A percentile compares a stretch with the other conserved stretches of the same genome.
Evolutionary conservation across 1,140 invertebrate species (phyloP).

Genomic region (Musca domestica): DNA sequence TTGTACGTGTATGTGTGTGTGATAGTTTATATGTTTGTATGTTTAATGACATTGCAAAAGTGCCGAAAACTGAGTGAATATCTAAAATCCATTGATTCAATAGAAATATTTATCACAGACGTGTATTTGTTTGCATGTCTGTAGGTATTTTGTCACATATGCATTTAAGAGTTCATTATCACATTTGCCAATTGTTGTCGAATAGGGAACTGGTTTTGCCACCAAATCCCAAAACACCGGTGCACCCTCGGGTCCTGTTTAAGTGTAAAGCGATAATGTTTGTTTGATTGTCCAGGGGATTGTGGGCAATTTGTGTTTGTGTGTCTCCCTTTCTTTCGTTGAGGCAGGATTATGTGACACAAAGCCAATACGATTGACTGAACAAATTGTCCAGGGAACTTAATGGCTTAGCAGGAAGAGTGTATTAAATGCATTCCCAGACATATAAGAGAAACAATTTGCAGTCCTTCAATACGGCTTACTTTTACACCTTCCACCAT

Average conservation of each 20-base stretch:
- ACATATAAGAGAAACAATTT: no score
- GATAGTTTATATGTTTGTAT: no score
- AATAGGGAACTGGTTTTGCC: not conserved
- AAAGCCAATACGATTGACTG: slow-evolving; percentile 30
- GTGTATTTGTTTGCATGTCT: not conserved
- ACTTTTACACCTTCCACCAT: no score
- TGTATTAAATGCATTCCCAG: no score
- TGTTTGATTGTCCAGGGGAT: slow-evolving; percentile 3
- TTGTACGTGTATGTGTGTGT: not conserved
- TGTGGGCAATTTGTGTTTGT: slow-evolving; percentile 25
- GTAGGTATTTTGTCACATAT: not conserved
- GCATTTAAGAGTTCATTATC: slow-evolving; percentile 4
- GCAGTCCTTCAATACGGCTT: no score
- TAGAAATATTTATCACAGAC: not conserved
- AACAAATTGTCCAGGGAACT: slow-evolving; percentile 21
- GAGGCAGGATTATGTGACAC: slow-evolving; percentile 22
- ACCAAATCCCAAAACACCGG: not conserved
- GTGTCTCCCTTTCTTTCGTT: no score
- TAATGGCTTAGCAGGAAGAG: not conserved
- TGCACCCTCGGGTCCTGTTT: not conserved
- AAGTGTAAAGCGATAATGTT: not conserved
- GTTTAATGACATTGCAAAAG: not conserved
- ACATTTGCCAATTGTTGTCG: not conserved
- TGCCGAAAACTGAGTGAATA: not conserved
- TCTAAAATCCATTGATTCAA: not conserved